phyloP scores from a whole-genome alignment of 2,113 vertebrate genomes.

The Takifugu flavidus region DNA sequence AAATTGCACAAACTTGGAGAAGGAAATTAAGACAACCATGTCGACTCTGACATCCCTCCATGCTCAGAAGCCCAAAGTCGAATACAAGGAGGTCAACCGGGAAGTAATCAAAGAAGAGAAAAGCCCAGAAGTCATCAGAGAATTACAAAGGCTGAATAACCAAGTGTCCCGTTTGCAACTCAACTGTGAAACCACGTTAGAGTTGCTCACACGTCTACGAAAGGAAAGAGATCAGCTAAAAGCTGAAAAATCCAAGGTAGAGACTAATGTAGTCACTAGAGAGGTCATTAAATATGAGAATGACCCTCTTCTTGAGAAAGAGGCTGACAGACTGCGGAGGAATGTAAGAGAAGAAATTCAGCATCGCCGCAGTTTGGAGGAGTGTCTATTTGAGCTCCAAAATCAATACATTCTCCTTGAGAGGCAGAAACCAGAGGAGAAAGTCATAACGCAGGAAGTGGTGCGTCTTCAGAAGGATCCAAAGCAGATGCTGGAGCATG shows the following conservation, averaged over 20 bases:
- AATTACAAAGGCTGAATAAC: slow-evolving; percentile 83
- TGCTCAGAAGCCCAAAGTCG: slow-evolving; percentile 83
- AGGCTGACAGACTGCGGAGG: slow-evolving; percentile 81
- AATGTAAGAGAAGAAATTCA: slow-evolving; percentile 82
- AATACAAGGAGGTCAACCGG: slow-evolving; percentile 85
- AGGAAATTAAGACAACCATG: slow-evolving; percentile 67
- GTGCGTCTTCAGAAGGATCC: slow-evolving; percentile 86
- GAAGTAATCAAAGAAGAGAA: slow-evolving; percentile 89
- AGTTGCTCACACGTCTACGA: slow-evolving; percentile 79
- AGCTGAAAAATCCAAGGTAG: slow-evolving; percentile 85
- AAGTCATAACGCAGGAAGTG: slow-evolving; percentile 83
- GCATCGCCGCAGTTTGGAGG: slow-evolving; percentile 81
- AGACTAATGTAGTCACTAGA: slow-evolving; percentile 84
- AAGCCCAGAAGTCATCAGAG: slow-evolving; percentile 87
- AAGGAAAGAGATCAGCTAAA: slow-evolving; percentile 87
- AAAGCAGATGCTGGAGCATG: slow-evolving; percentile 81
- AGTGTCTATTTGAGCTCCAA: slow-evolving; percentile 83
- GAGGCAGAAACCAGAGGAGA: slow-evolving; percentile 88
- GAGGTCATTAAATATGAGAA: slow-evolving; percentile 88
- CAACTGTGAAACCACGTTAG: slow-evolving; percentile 72
- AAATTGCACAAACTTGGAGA: slow-evolving; percentile 69
- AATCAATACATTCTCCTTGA: slow-evolving; percentile 85
- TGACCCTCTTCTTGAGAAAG: slow-evolving; percentile 89
- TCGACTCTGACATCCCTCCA: slow-evolving; percentile 74
- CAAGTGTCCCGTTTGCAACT: slow-evolving; percentile 83